Base-by-base conservation (phyloP, 1,140 invertebrate genomes). In the Aphaenogaster floridana region DNA sequence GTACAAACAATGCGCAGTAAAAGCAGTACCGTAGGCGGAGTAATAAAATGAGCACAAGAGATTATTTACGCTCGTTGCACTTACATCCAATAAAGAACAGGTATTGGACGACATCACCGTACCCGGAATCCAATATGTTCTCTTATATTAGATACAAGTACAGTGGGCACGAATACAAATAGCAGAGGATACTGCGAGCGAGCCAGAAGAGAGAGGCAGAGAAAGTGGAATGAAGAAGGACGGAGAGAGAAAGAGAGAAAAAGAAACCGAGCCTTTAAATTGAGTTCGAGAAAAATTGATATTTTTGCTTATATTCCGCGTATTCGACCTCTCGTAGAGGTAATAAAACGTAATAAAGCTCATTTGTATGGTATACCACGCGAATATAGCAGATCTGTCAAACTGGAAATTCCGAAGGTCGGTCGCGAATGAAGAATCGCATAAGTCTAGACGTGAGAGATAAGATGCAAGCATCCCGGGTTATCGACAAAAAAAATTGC, bases 21-120 rank as follows among this genome's bases (percentile, higher is more conserved):
- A 91, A 90, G 84, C 88, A 71, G 77, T 71, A 74, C 69, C 64
- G 50, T 87, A 84, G 81, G n/a, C 68, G 50, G 54, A 59, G 77
- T 91, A 90, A 91, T 90, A 91, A 91, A 91, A 90, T 91, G 71
- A 91, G 86, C 86, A 88, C 89, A 91, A 90, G 85, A 86, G 89
- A 91, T 91, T 91, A 90, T 91, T 90, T 88, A 91, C 90, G 89
- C 89, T 88, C 45, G 86, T 66, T 90, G 89, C 86, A 88, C 87
- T 90, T 90, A 90, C 77, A 90, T 91, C 81, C 90, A 90, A 91
- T 91, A 91, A 91, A 91, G 90, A 90, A 78, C 86, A 90, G 64
- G 76, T 88, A 90, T 91, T 88, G 89, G 89, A 90, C 89, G 81
- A 90, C 89, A 86, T 88, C 86, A 69, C 66, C 59, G 63, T 83